Conservation (phyloP, 2,888 invertebrate species). For the Cataglyphis albicans region DNA sequence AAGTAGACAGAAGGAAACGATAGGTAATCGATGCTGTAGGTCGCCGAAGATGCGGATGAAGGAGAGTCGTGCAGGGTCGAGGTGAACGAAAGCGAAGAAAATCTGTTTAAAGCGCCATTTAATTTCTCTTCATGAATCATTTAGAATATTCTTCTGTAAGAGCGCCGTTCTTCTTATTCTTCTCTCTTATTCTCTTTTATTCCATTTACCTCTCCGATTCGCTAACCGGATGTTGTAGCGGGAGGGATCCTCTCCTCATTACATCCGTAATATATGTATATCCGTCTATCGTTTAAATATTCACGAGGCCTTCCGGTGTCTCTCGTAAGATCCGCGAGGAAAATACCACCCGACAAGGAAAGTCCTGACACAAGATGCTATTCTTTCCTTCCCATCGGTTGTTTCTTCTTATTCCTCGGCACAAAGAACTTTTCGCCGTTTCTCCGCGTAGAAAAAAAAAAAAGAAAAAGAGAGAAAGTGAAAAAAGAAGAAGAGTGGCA, state of each 20-base stretch:
- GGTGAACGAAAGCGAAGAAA: slow-evolving; percentile 61
- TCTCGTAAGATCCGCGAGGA: slow-evolving; percentile 69
- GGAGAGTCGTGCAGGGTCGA: slow-evolving; percentile 26
- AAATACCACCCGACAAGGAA: slow-evolving; percentile 56
- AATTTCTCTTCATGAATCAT: slow-evolving; percentile 79
- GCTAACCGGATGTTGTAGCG: slow-evolving; percentile 36
- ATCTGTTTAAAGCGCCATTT: slow-evolving; percentile 73
- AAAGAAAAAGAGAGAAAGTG: slow-evolving; percentile 20
- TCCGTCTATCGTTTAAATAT: slow-evolving; percentile 78
- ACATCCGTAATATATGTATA: slow-evolving; percentile 77
- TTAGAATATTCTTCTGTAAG: slow-evolving; percentile 68
- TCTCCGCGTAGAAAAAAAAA: slow-evolving; percentile 3
- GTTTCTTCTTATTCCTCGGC: slow-evolving; percentile 50
- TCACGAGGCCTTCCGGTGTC: slow-evolving; percentile 74
- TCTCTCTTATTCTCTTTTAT: slow-evolving; percentile 3
- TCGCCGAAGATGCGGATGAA: slow-evolving; percentile 41
- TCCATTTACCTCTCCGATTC: slow-evolving; percentile 59
- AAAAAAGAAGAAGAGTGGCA: slow-evolving; percentile 39
- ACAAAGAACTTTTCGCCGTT: slow-evolving; percentile 58
- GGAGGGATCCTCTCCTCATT: slow-evolving; percentile 70
- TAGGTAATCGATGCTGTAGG: slow-evolving; percentile 65
- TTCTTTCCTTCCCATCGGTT: slow-evolving; percentile 48
- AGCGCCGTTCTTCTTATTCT: slow-evolving; percentile 55
- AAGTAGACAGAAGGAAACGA: slow-evolving; percentile 23
- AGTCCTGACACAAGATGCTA: neutral